Base-by-base conservation (phyloP, 2,797 vertebrate species). In the Neoniphon sammara region DNA sequence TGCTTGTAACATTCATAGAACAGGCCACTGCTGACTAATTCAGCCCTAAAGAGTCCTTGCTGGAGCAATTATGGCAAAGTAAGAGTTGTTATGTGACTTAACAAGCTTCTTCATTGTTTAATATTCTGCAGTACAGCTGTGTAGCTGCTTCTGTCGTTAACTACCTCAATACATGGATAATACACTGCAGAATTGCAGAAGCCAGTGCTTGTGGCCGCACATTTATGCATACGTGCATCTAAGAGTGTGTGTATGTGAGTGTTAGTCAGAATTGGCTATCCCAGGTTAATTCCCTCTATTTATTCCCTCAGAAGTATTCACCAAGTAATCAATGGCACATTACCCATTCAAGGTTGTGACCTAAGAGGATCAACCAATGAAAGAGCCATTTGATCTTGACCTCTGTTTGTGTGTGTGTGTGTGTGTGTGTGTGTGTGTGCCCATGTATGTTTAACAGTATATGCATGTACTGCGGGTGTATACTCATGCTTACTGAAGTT, bases 351-450 rank as follows among this genome's bases (percentile, higher is more conserved):
- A 91, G 85, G 89, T 91, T 56, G 70, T 56, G 80, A 88, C 87
- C 73, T 18, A 7, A 3, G 44, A 65, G 77, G 78, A 82, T 88
- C 82, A 88, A 80, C 81, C 66, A 87, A 80, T 83, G 75, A 83
- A 91, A 84, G 80, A 75, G 52, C 12, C 11, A 47, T 88, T 92
- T 87, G 75, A 90, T 92, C 80, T 86, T 86, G 85, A 89, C 88
- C 90, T 85, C 56, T 54, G 34, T 42, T 8, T 36, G 34, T 55
- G 15, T 42, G 52, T 44, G 36, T 47, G 42, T 25, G 39, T 62
- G 59, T 62, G 59, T 47, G 59, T 44, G 59, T 44, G 36, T 61
- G 59, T 18, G 34, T 66, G 60, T 47, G 60, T 49, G 44, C 30
- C 15, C 30, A 11, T 55, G 53, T 30, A 12, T 56, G 15, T 30